Conservation (phyloP, 2,888 invertebrate genomes). For the Stenoptilia bipunctidactyla region DNA sequence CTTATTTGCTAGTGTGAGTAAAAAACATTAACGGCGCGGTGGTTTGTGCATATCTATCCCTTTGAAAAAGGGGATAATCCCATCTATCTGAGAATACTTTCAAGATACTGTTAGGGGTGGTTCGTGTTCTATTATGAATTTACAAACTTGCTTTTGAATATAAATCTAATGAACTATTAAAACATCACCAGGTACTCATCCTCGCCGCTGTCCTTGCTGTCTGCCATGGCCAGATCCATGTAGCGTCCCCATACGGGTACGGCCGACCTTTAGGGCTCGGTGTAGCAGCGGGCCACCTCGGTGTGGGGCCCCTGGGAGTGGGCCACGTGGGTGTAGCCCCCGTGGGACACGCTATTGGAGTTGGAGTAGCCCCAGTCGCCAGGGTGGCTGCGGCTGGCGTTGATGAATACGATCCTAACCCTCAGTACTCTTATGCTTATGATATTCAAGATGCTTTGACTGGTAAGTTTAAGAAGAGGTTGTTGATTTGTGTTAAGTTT, state of each 20-base stretch:
- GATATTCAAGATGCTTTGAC: constrained; percentile 77
- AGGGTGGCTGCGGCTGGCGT: constrained; percentile 52
- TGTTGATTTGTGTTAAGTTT: no score
- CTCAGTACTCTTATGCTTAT: constrained; percentile 78
- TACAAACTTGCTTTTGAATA: no score
- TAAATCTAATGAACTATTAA: no score
- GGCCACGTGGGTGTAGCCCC: constrained; percentile 25
- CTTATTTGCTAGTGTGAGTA: no score
- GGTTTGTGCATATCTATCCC: no score
- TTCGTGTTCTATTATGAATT: no score
- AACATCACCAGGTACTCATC: constrained; percentile 32
- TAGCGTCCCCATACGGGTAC: constrained; percentile 35
- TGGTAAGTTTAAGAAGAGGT: no score
- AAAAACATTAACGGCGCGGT: no score
- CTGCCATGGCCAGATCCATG: constrained; percentile 33
- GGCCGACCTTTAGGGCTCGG: constrained; percentile 35
- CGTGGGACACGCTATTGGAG: neutral
- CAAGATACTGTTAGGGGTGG: no score
- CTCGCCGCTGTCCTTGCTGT: constrained; percentile 40
- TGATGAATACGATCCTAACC: constrained; percentile 73
- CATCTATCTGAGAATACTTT: no score
- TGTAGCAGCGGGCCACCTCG: constrained; percentile 14
- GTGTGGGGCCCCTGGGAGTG: constrained; percentile 33
- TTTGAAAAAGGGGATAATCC: no score
- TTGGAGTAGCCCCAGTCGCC: constrained; percentile 29